Evolutionary conservation across 2,113 vertebrate species (phyloP).

Genomic region (Nycticryphes semicollaris): DNA sequence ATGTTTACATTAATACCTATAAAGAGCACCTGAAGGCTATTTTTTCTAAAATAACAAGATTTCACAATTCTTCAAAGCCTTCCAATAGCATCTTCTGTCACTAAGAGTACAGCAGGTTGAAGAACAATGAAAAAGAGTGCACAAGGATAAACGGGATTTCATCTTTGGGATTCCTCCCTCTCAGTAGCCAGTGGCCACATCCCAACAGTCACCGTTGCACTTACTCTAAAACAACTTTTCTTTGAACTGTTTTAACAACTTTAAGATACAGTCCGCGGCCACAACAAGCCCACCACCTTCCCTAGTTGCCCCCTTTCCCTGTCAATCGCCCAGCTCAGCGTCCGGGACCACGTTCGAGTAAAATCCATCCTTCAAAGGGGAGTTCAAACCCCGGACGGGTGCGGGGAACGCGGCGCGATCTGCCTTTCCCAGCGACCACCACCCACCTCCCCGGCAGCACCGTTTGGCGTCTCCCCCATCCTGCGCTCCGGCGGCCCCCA

Average conservation of each 20-base stretch:
- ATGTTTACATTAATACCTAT: neutral
- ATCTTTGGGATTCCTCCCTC: neutral
- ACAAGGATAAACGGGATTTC: neutral
- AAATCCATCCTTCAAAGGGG: accelerated
- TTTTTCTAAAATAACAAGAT: neutral
- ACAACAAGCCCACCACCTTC: neutral
- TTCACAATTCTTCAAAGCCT: neutral
- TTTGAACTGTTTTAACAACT: neutral
- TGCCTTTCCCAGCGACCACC: neutral
- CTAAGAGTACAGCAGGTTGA: neutral
- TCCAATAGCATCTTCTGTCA: neutral
- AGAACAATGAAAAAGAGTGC: neutral
- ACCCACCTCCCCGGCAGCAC: neutral
- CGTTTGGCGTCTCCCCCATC: neutral
- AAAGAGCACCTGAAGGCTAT: neutral
- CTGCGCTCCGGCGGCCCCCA: no score
- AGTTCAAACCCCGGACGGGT: neutral
- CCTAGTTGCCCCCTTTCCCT: neutral
- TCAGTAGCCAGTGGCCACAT: neutral
- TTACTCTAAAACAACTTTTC: conserved; percentile 2
- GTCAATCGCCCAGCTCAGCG: neutral
- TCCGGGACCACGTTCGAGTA: accelerated
- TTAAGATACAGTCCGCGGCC: neutral
- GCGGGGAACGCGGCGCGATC: neutral
- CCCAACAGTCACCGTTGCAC: accelerated